A percentile compares a stretch with the other conserved stretches of the same genome.
Evolutionary conservation across 2,888 invertebrate species (phyloP).

Genomic region (Octonoba sinensis): DNA sequence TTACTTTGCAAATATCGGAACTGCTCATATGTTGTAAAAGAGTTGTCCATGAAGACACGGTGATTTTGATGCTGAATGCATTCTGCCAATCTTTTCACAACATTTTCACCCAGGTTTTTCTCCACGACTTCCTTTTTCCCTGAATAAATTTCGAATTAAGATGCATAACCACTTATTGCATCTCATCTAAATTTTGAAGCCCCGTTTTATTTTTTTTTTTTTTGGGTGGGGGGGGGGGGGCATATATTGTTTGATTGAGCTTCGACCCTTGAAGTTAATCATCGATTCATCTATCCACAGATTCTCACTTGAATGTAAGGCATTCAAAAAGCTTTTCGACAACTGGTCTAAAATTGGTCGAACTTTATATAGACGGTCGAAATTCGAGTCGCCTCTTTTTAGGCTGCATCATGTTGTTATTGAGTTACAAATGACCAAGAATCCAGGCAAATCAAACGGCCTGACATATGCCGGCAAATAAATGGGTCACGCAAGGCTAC

Average conservation of each 20-base stretch:
- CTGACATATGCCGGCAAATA: too few species aligned
- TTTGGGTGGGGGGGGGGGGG: too few species aligned
- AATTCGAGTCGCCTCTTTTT: neutral
- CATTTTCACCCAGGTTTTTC: conserved; percentile 18
- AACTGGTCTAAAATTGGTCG: too few species aligned
- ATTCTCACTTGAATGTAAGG: conserved; percentile 4
- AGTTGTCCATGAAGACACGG: neutral
- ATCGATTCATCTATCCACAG: conserved; percentile 30
- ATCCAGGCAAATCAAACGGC: neutral
- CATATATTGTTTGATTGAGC: conserved; percentile 32
- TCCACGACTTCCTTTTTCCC: conserved; percentile 7
- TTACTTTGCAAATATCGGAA: neutral
- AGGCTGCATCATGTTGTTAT: conserved; percentile 1
- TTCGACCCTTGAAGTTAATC: conserved; percentile 14
- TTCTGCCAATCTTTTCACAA: neutral
- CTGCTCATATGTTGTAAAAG: neutral
- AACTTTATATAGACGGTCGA: conserved; percentile 3
- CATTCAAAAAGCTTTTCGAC: neutral
- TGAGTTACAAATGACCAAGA: neutral
- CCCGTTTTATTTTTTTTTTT: conserved; percentile 11
- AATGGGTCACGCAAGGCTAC: neutral
- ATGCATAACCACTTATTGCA: conserved; percentile 11
- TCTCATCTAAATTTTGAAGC: conserved; percentile 17
- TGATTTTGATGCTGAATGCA: neutral
- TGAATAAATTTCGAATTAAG: conserved; percentile 19